These are phyloP conservation scores for Antitype chi DNA, from an alignment of 2,888 invertebrate species.

Conservation along the genomic window DNA sequence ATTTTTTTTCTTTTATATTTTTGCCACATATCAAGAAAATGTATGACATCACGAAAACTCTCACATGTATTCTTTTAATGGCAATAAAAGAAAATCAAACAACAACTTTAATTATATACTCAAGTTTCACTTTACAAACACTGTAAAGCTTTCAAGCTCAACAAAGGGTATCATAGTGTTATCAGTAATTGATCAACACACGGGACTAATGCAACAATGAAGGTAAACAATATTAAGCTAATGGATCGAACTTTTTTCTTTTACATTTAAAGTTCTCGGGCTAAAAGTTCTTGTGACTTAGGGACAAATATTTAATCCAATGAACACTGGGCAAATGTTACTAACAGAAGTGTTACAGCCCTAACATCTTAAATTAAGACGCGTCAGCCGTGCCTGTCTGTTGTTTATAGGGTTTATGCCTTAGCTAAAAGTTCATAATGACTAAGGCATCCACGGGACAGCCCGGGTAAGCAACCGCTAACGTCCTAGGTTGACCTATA, in stretches of 20 bases:
- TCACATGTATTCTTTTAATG: neutral
- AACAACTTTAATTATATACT: constrained; percentile 9
- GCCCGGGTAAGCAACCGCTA: neutral
- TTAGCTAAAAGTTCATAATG: no score
- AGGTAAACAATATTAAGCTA: constrained; percentile 44
- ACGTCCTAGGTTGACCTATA: neutral
- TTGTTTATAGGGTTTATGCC: neutral
- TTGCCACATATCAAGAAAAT: no score
- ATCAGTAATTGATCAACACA: constrained; percentile 59
- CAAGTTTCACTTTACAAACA: neutral
- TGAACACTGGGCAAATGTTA: neutral
- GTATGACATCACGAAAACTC: neutral
- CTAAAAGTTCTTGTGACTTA: constrained; percentile 2
- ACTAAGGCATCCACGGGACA: neutral
- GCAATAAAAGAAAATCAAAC: neutral
- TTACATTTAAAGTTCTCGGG: neutral
- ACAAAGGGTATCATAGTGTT: constrained; percentile 50
- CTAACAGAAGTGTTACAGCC: neutral
- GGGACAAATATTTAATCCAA: constrained; percentile 8
- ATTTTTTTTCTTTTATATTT: no score
- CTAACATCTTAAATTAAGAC: neutral
- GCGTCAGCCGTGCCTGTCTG: neutral
- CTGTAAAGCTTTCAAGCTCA: constrained; percentile 24
- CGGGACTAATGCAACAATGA: constrained; percentile 48
- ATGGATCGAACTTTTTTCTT: constrained; percentile 48